Evolutionary conservation across 2,888 invertebrate species (phyloP), one percentile per base, ranked within the genome.

Genomic region (Ectobius pallidus): DNA sequence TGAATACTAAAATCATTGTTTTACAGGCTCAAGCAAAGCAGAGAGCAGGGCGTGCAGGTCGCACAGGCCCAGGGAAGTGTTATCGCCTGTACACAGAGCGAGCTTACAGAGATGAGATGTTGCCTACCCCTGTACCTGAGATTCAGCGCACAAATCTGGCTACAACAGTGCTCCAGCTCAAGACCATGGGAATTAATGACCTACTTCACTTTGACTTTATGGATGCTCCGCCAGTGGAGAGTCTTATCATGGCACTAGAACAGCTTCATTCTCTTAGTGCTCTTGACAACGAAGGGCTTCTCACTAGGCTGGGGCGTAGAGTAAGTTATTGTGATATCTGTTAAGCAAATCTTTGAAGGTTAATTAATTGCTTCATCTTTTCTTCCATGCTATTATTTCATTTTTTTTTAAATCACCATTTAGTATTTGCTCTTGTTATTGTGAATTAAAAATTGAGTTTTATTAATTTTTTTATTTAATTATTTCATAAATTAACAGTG

Each of bases 141-240:
- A 99, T 99, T 80, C 99, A 99, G 83, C 89, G 99, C 34, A 99
- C 99, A 1, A 99, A 99, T 86, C 87, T 99, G 78, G 98, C 98
- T 0, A 94, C 95, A 16, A 99, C 98, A 0, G 87, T 97, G 44
- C 84, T 99, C 16, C 97, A 98, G 79, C 85, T 99, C 42, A 99
- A 99, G 83, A 98, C 99, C 0, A 99, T 99, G 99, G 99, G 99
- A 30, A 99, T 99, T 79, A 99, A 99, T 82, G 99, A 99, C 85
- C 86, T 99, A 70, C 85, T 99, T 25, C 95, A 97, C 82, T 99
- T 99, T 83, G 99, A 99, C 86, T 99, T 99, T 85, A 99, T 99
- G 99, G 99, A 99, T 83, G 96, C 99, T 0, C 99, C 99, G 27
- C 98, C 99, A 0, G 96, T 97, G 22, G 97, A 99, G 85, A 96